Evolutionary conservation across 2,113 vertebrate genomes (phyloP).

Genomic region (Oryzias woworae): DNA sequence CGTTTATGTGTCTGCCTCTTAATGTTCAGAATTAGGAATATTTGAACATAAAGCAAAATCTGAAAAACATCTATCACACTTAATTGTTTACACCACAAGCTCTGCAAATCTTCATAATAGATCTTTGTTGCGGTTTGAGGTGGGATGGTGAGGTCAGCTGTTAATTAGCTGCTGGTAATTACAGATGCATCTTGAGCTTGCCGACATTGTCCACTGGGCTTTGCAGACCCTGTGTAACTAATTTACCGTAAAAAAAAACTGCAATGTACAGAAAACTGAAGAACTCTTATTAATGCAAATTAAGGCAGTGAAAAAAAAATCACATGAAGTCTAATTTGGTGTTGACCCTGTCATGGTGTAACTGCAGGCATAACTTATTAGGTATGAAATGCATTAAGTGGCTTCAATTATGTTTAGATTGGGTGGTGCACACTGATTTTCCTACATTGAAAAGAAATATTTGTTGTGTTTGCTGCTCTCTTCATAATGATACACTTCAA

Average conservation of each 20-base stretch:
- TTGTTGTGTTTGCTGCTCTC: neutral
- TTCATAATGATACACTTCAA: constrained; percentile 35
- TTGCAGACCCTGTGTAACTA: constrained; percentile 46
- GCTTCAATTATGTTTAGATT: neutral
- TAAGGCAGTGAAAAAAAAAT: constrained; percentile 21
- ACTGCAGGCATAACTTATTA: neutral
- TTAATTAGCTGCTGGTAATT: constrained; percentile 74
- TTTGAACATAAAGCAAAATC: constrained; percentile 20
- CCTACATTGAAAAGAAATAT: constrained; percentile 10
- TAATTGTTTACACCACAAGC: constrained; percentile 61
- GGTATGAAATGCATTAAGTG: constrained; percentile 5
- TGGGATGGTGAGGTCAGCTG: constrained; percentile 64
- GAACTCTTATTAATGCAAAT: constrained; percentile 24
- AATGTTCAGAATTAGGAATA: constrained; percentile 33
- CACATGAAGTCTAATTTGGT: constrained; percentile 19
- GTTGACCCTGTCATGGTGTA: constrained; percentile 5
- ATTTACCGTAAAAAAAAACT: constrained; percentile 43
- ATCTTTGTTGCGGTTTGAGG: constrained; percentile 70
- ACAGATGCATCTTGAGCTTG: constrained; percentile 68
- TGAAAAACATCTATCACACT: constrained; percentile 45
- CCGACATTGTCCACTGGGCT: constrained; percentile 60
- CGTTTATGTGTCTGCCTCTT: neutral
- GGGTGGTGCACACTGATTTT: neutral
- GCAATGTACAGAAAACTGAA: constrained; percentile 42
- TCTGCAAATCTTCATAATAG: constrained; percentile 73